Percentiles rank a stretch among this genome's conserved stretches.
These are phyloP conservation scores for Enteromius treurensis DNA, from an alignment of 2,797 vertebrate species.

Conservation along the genomic window DNA sequence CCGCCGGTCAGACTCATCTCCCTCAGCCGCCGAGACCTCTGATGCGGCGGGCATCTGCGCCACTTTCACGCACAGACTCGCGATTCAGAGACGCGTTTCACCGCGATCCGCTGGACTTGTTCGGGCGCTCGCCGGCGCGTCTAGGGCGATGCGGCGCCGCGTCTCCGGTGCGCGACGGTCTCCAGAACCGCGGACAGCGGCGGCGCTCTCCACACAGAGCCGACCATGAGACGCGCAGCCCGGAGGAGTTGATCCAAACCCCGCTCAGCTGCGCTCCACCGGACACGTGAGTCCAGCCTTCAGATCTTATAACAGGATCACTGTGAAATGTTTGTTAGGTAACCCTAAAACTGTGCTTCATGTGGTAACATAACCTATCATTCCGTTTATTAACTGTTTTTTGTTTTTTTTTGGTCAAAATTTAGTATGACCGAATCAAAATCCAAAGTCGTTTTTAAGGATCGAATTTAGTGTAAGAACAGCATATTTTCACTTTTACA, in stretches of 20 bases:
- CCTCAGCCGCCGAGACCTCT: constrained; percentile 58
- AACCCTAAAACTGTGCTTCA: neutral
- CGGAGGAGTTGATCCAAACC: constrained; percentile 52
- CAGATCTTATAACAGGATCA: neutral
- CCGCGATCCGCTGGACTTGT: constrained; percentile 68
- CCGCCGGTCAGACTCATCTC: constrained; percentile 67
- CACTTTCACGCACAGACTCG: constrained; percentile 56
- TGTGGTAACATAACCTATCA: neutral
- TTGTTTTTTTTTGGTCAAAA: neutral
- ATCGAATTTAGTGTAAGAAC: neutral
- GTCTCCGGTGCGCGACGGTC: constrained; percentile 66
- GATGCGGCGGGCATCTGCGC: constrained; percentile 50
- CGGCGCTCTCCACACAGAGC: neutral
- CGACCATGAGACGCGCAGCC: constrained; percentile 30
- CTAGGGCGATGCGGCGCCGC: constrained; percentile 64
- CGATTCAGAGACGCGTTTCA: constrained; percentile 57
- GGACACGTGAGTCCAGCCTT: constrained; percentile 71
- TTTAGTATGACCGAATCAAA: neutral
- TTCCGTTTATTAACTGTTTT: neutral
- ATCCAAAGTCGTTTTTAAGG: neutral
- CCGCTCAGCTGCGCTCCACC: constrained; percentile 44
- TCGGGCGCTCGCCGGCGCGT: constrained; percentile 56
- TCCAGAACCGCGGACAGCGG: constrained; percentile 59
- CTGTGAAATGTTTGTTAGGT: neutral
- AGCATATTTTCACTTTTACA: neutral